phyloP scores from a whole-genome alignment of 2,113 vertebrate genomes.

The human region DNA sequence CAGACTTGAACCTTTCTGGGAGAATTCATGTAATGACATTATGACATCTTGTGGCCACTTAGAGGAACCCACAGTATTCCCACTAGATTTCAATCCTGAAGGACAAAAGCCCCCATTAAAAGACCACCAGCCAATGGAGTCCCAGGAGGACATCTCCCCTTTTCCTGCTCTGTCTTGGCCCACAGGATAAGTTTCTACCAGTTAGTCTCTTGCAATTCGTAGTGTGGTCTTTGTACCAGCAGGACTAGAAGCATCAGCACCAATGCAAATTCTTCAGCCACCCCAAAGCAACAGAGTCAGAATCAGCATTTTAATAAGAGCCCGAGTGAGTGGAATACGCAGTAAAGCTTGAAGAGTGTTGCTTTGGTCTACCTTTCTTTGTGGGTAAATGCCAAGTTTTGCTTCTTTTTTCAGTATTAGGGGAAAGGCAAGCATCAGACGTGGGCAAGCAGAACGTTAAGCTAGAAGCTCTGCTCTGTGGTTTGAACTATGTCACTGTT shows the following conservation, averaged over 20 bases:
- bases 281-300: neutral
- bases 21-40: conserved; percentile 53
- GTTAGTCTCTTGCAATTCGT: neutral
- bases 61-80: conserved; percentile 23
- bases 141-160: no score
- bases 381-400: neutral
- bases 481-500: neutral
- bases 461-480: neutral
- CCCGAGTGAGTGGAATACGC: rapidly evolving
- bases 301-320: neutral
- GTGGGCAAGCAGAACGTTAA: neutral
- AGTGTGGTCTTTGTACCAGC: neutral
- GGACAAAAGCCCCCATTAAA: neutral
- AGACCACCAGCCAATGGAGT: neutral
- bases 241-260: neutral
- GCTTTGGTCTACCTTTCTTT: neutral
- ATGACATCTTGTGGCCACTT: conserved; percentile 69
- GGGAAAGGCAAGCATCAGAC: neutral
- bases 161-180: neutral
- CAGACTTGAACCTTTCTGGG: conserved; percentile 31
- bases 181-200: neutral
- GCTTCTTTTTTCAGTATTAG: neutral
- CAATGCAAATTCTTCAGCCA: no score
- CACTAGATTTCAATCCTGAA: neutral
- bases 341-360: neutral